phyloP scores from a whole-genome alignment of 2,888 invertebrate species.

The Pyrrhosoma nymphula region DNA sequence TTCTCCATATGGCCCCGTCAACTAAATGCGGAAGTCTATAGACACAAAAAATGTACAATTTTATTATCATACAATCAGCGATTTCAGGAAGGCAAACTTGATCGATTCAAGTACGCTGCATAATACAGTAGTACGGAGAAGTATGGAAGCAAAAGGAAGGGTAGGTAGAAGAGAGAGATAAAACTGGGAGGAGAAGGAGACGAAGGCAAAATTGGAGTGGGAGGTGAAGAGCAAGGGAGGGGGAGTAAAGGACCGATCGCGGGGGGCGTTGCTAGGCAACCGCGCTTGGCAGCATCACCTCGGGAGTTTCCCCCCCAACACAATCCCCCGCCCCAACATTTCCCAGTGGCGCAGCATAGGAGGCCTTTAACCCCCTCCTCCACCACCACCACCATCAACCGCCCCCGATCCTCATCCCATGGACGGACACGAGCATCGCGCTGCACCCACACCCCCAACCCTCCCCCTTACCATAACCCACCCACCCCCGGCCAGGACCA shows the following conservation, averaged over 20 bases:
- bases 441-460: background rate
- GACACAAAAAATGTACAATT: too few species aligned
- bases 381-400: background rate
- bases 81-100: too few species aligned
- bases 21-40: too few species aligned
- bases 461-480: background rate
- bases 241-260: background rate
- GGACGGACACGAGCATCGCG: too few species aligned
- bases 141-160: background rate
- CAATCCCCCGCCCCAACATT: background rate
- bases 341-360: constrained; percentile 2
- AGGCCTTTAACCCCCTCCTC: background rate
- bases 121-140: too few species aligned
- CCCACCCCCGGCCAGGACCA: background rate
- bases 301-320: background rate
- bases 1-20: too few species aligned
- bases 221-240: background rate
- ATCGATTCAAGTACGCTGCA: too few species aligned
- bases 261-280: constrained; percentile 52
- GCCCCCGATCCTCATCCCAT: background rate
- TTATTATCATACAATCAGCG: too few species aligned
- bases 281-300: constrained; percentile 45
- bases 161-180: background rate
- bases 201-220: background rate
- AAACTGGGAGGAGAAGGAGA: background rate